A percentile compares a stretch with the other conserved stretches of the same genome.
phyloP scores from a whole-genome alignment of 1,140 invertebrate species.

The Palaemon carinicauda region DNA sequence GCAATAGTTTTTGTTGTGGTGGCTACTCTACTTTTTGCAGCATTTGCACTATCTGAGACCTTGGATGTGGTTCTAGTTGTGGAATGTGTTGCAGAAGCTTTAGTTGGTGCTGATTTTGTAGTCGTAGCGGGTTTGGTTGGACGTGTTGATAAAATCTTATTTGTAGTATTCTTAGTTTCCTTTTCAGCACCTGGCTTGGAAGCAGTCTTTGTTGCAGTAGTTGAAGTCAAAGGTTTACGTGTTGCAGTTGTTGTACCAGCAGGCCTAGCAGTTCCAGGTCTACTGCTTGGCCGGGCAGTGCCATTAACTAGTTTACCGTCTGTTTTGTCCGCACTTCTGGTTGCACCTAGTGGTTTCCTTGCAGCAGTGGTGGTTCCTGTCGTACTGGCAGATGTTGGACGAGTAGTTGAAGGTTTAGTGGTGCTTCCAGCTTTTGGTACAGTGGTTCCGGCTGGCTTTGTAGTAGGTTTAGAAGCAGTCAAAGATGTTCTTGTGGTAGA shows the following conservation, averaged over 20 bases:
- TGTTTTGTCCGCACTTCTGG: slow-evolving; percentile 9
- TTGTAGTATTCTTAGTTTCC: slow-evolving; percentile 48
- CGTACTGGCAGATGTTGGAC: slow-evolving; percentile 21
- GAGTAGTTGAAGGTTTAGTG: slow-evolving; percentile 26
- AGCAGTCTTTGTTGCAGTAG: background rate
- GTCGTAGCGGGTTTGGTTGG: background rate
- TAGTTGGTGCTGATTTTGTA: background rate
- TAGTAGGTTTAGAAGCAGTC: background rate
- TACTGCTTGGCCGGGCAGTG: background rate
- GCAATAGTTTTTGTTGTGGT: slow-evolving; percentile 21
- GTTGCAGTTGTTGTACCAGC: slow-evolving; percentile 36
- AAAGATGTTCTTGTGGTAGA: slow-evolving; percentile 1
- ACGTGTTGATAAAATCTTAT: slow-evolving; percentile 27
- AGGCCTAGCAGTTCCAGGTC: slow-evolving; percentile 7
- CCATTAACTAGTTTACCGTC: slow-evolving; percentile 28
- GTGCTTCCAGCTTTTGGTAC: slow-evolving; percentile 27
- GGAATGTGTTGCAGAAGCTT: background rate
- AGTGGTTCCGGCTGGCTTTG: slow-evolving; percentile 11
- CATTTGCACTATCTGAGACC: slow-evolving; percentile 12
- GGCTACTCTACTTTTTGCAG: slow-evolving; percentile 16
- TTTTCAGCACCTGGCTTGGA: slow-evolving; percentile 32
- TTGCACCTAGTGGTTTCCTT: slow-evolving; percentile 28
- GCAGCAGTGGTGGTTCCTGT: too few relatives aligned
- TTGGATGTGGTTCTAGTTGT: slow-evolving; percentile 7
- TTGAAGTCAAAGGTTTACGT: slow-evolving; percentile 8